Base-by-base conservation (phyloP, 1,140 invertebrate species). In the Cyclina sinensis region DNA sequence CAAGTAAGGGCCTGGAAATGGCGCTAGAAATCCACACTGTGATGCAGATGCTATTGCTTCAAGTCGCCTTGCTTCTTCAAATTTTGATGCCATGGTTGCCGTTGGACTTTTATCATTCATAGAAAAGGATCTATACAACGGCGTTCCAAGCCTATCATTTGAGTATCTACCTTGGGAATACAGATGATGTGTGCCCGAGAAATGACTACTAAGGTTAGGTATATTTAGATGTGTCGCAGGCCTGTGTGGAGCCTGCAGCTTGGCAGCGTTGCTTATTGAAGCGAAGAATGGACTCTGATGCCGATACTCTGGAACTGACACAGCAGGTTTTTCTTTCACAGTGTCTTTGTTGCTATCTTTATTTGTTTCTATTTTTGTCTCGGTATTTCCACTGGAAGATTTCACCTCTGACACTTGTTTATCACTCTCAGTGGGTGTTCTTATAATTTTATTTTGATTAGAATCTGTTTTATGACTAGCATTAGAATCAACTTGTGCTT, bases 221-320 rank as follows among this genome's bases (percentile, higher is more conserved):
- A 87, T 43, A 43, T 87, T 87, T 0, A 87, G 85, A 80, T 87
- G 85, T 30, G 85, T 43, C 30, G 74, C 39, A 5, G 74, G 32
- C 11, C 85, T 57, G 37, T 87, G 85, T 80, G 85, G 37, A 1
- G 85, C 39, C 43, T 79, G 51, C 51, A 87, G 62, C 39, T 87
- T 87, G n/a, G 85, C 85, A 5, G 65, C 83, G 59, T 78, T 78
- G 30, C 85, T 87, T 18, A 87, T 76, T 9, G 85, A 87, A 43
- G 85, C 74, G 51, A 87, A 87, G 62, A 87, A 87, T 16, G 85
- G 85, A 54, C 85, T 87, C 30, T 87, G 85, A 30, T 87, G 85
- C 5, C 85, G 35, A 37, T 87, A 87, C 65, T 87, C 85, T 0
- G 85, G 74, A 2, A 87, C n/a, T 37, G 65, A 37, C n/a, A 46